Base-by-base conservation (phyloP, 2,113 vertebrate species). In the Oceanites oceanicus region DNA sequence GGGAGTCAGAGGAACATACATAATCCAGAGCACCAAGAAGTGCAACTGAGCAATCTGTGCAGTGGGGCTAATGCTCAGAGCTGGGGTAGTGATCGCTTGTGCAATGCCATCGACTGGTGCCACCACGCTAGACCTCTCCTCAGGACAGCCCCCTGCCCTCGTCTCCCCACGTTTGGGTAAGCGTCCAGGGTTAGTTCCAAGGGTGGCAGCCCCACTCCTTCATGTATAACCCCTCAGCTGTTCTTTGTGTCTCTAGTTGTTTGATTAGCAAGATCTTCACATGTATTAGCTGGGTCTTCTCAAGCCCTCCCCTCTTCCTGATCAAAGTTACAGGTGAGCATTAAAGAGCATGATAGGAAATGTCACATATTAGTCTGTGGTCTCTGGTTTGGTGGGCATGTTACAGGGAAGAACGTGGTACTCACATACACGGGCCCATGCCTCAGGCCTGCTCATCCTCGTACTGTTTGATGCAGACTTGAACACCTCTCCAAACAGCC, bases 1-100 rank as follows among this genome's bases (percentile, higher is more conserved):
- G 7, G 44, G n/a, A 55, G 15, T 0, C 11, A 2, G 62, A 38
- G 63, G 53, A 40, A 55, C 5, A 3, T 2, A 22, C 26, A 0
- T 3, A 16, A 38, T 9, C 19, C 49, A 71, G 71, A 72, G 56
- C 45, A 32, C 30, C 36, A 9, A 53, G 50, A 65, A 45, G 27
- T 3, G 10, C 72, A 45, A 1, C 0, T 1, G 3, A 49, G 44
- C 45, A 25, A 9, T 40, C 29, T 30, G n/a, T 65, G 42, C 50
- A 16, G 4, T 7, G 26, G 25, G 63, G 38, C 29, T 66, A 2
- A 58, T 61, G 62, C 13, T 42, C 40, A 34, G 71, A n/a, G 55
- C 75, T 52, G 47, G 30, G n/a, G 23, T 40, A 49, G 40, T 16
- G 50, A 15, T 7, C 61, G 62, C 58, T 44, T 59, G 12, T 9